Evolutionary conservation across 2,888 invertebrate species (phyloP), one percentile per base, ranked within the genome.

Genomic region (Leptinotarsa peninsularis): DNA sequence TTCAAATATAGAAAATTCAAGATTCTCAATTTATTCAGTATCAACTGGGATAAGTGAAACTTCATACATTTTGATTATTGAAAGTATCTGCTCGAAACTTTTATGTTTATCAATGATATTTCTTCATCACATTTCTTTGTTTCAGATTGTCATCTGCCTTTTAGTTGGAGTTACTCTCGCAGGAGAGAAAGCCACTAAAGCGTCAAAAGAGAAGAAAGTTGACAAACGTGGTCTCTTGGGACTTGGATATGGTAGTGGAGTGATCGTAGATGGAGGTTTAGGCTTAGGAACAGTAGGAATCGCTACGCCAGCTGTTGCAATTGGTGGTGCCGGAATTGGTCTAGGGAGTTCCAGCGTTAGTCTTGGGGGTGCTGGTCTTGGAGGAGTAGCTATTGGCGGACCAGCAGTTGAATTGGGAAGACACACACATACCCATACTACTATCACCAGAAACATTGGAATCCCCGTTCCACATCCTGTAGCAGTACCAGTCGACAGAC

Each of bases 381-480:
- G 76, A 58, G 67, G 66, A 56, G 75, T 76, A 21, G 79, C 72
- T 75, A 73, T 49, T 54, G 80, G 76, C 50, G 70, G 68, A 23
- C 72, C 76, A 49, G 78, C 78, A 10, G 77, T 86, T 49, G 84
- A 86, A 76, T 78, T 86, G 52, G 83, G 85, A 50, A 74, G 81
- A 67, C 80, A 82, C 63, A 82, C 88, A 23, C 86, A 88, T 58
- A 84, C 87, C 17, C 87, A 89, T 68, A 87, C 90, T 17, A 88
- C 90, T 58, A 86, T 90, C 76, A 89, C 89, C 23, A 88, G 89
- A 76, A 90, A 90, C 58, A 76, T 87, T 69, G 88, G 89, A 67
- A 89, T 91, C 3, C 90, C 90, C 3, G 89, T 90, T 10, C 88
- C 90, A 0, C 89, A 90, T 49, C 90, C 91, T 27, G 90, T 90